Conservation (phyloP, 2,888 invertebrate genomes). For the Lasioglossum leucozonium region DNA sequence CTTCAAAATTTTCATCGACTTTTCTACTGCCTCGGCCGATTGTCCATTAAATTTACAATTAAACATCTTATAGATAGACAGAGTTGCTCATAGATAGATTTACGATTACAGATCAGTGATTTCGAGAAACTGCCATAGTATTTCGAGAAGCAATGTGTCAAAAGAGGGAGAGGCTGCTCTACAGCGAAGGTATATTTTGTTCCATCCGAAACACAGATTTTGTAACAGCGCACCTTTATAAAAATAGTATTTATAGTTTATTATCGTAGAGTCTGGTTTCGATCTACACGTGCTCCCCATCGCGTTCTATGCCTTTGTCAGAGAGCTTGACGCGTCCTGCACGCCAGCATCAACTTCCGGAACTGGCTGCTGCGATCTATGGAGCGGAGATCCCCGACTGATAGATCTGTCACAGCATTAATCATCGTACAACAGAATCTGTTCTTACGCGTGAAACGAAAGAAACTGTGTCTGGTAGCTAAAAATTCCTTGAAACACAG, state of each 20-base stretch:
- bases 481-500: neutral
- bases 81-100: too few relatives aligned
- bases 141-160: neutral
- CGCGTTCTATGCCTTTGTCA: constrained; percentile 28
- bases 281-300: constrained; percentile 59
- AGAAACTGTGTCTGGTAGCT: neutral
- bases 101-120: neutral
- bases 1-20: too few relatives aligned
- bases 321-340: constrained; percentile 31
- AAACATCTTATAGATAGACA: too few relatives aligned
- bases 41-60: too few relatives aligned
- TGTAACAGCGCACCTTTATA: constrained; percentile 41
- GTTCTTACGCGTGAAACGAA: neutral
- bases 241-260: constrained; percentile 65
- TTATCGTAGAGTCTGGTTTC: constrained; percentile 68
- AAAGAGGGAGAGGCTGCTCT: neutral
- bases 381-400: constrained; percentile 4
- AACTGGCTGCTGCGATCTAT: neutral
- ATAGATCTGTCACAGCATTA: neutral
- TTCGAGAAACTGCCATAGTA: neutral
- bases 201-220: neutral
- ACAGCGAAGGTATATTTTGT: neutral
- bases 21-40: too few relatives aligned
- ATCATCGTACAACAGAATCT: neutral
- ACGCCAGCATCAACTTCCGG: constrained; percentile 40